phyloP scores from a whole-genome alignment of 2,113 vertebrate genomes.

The Oreamnos americanus region DNA sequence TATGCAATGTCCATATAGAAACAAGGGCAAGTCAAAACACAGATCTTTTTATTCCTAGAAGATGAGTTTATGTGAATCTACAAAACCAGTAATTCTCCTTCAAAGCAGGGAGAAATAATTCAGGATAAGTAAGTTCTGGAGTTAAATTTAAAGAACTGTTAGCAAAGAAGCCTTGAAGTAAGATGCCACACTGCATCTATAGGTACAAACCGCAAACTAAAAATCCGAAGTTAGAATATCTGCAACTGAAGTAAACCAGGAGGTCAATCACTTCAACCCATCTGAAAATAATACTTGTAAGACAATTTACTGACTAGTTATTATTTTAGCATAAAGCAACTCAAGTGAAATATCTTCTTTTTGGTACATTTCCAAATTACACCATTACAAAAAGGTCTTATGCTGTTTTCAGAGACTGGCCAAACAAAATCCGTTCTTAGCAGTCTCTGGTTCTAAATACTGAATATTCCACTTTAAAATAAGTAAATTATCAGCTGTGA shows the following conservation, averaged over 20 bases:
- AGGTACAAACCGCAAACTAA: slow-evolving; percentile 32
- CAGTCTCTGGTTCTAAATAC: slow-evolving; percentile 23
- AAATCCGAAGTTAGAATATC: slow-evolving; percentile 24
- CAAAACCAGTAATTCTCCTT: slow-evolving; percentile 38
- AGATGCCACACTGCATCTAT: background rate
- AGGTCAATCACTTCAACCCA: slow-evolving; percentile 17
- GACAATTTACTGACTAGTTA: slow-evolving; percentile 17
- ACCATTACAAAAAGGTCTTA: slow-evolving; percentile 4
- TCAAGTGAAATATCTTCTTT: background rate
- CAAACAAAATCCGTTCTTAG: background rate
- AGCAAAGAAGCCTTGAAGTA: slow-evolving; percentile 37
- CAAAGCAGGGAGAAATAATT: slow-evolving; percentile 41
- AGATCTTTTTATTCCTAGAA: slow-evolving; percentile 18
- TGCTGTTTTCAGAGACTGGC: slow-evolving; percentile 1
- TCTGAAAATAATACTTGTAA: slow-evolving; percentile 36
- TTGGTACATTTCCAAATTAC: background rate
- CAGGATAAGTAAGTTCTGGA: background rate
- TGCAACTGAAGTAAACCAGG: background rate
- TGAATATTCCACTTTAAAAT: slow-evolving; percentile 38
- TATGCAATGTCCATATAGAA: background rate
- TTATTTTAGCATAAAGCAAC: slow-evolving; percentile 8
- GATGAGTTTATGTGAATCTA: slow-evolving; percentile 14
- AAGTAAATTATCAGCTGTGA: slow-evolving; percentile 2
- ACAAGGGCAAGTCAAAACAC: slow-evolving; percentile 34
- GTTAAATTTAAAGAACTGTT: slow-evolving; percentile 47